phyloP scores from a whole-genome alignment of 2,888 invertebrate species.

The Opisthograptis luteolata region DNA sequence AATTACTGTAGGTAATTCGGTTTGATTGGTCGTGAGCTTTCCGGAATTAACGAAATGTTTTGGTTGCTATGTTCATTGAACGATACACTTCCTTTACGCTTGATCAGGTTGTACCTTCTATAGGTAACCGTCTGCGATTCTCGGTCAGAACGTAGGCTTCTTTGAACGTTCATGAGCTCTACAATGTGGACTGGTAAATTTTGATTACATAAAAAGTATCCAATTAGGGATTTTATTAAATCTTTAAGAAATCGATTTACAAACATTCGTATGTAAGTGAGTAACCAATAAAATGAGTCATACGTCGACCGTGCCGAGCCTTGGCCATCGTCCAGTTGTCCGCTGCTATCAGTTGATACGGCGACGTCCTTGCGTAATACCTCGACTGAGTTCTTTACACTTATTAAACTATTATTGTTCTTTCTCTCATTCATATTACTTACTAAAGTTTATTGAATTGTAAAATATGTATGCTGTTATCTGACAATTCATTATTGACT shows the following conservation, averaged over 20 bases:
- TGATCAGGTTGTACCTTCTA: constrained; percentile 58
- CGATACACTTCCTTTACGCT: constrained; percentile 41
- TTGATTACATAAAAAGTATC: constrained; percentile 54
- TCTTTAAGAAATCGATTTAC: constrained; percentile 62
- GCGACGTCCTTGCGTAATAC: constrained; percentile 41
- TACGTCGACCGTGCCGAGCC: constrained; percentile 57
- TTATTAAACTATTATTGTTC: constrained; percentile 50
- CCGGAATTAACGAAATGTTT: constrained; percentile 57
- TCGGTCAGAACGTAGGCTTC: constrained; percentile 50
- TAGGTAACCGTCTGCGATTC: constrained; percentile 52
- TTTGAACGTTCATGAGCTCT: constrained; percentile 59
- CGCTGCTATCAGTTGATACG: constrained; percentile 39
- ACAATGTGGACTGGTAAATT: constrained; percentile 61
- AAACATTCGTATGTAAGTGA: constrained; percentile 64
- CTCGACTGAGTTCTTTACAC: constrained; percentile 45
- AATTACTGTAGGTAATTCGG: constrained; percentile 35
- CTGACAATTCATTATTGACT: constrained; percentile 9
- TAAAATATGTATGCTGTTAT: background rate
- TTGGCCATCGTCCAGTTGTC: constrained; percentile 51
- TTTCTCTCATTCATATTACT: constrained; percentile 48
- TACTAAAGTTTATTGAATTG: background rate
- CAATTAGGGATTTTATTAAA: constrained; percentile 50
- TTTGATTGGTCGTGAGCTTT: constrained; percentile 37
- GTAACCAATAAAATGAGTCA: constrained; percentile 64
- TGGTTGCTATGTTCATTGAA: constrained; percentile 46